phyloP scores from a whole-genome alignment of 2,113 vertebrate species.

The Sorex araneus region DNA sequence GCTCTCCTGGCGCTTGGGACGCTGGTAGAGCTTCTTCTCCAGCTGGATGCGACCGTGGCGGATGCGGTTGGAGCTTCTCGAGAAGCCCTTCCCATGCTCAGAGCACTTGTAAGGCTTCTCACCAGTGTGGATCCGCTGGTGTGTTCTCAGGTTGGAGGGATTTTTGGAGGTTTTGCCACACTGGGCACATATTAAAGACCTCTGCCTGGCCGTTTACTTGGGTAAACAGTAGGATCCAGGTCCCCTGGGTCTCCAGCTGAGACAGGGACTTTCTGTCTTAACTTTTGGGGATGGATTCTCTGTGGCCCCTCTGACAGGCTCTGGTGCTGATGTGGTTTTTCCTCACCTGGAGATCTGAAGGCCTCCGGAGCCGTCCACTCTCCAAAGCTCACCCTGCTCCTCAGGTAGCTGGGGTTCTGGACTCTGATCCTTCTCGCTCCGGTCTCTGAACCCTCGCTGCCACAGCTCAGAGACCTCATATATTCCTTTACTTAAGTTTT shows the following conservation, averaged over 20 bases:
- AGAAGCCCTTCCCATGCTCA: conserved; percentile 84
- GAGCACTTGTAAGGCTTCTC: conserved; percentile 81
- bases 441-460: conserved; percentile 78
- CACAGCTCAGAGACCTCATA: too few relatives aligned
- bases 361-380: conserved; percentile 59
- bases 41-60: conserved; percentile 82
- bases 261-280: background rate
- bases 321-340: conserved; percentile 53
- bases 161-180: conserved; percentile 83
- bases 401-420: conserved; percentile 75
- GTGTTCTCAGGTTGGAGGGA: conserved; percentile 73
- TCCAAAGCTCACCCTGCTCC: conserved; percentile 70
- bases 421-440: conserved; percentile 79
- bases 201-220: conserved; percentile 16
- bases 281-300: background rate
- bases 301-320: background rate
- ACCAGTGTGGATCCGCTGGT: conserved; percentile 59
- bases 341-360: conserved; percentile 13
- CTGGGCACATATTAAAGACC: conserved; percentile 78
- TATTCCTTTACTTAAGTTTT: too few relatives aligned
- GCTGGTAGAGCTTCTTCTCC: conserved; percentile 84
- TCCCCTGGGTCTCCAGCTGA: background rate
- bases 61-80: conserved; percentile 81
- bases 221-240: background rate
- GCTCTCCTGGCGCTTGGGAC: conserved; percentile 83